phyloP scores from a whole-genome alignment of 2,113 vertebrate species.

The Daboia siamensis region DNA sequence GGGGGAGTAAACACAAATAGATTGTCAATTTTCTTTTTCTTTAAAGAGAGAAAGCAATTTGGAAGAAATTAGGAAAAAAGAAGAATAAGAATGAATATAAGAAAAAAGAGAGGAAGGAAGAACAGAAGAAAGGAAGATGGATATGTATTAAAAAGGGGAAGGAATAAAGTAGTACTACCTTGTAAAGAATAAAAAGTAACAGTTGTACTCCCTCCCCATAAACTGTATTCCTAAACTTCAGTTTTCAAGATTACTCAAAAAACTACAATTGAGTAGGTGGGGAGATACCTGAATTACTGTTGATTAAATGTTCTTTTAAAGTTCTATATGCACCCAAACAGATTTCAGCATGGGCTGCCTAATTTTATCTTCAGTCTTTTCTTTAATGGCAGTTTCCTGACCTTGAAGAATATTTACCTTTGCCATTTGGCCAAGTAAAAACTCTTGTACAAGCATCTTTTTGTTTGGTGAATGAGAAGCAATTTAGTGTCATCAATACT shows the following conservation, averaged over 20 bases:
- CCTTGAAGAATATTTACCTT: neutral
- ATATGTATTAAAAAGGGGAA: neutral
- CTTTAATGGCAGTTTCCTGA: neutral
- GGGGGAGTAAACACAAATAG: neutral
- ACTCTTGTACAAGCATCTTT: neutral
- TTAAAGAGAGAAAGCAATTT: neutral
- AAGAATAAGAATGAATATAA: neutral
- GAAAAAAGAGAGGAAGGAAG: neutral
- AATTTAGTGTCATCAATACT: neutral
- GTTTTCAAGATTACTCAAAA: conserved; percentile 53
- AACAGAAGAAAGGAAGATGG: neutral
- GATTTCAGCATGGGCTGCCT: neutral
- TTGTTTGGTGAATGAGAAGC: neutral
- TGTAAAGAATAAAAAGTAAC: neutral
- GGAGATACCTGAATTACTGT: neutral
- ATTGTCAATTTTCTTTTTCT: neutral
- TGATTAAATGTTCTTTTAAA: neutral
- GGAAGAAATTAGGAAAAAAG: neutral
- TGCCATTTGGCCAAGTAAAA: neutral
- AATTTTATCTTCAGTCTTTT: neutral
- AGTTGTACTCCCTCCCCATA: neutral
- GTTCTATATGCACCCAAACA: neutral
- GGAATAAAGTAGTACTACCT: neutral
- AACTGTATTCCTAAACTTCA: conserved; percentile 31
- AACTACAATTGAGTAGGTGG: conserved; percentile 17